Base-by-base conservation (phyloP, 1,140 invertebrate species). In the Frieseomelitta varia region DNA sequence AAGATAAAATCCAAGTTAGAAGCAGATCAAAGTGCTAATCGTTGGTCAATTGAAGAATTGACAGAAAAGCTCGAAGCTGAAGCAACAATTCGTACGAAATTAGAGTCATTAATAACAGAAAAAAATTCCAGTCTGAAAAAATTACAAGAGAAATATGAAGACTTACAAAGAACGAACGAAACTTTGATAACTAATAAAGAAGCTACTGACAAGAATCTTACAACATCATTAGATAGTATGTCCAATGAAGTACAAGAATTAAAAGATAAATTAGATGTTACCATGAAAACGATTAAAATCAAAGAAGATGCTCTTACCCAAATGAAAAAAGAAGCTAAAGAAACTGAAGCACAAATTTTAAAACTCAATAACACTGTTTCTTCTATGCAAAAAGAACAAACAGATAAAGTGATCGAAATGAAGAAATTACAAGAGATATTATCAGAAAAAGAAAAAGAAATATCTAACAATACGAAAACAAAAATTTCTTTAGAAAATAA, bases 1-100 rank as follows among this genome's bases (percentile, higher is more conserved):
- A 93, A 95, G 77, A 91, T 93, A 3, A 95, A 95, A 88, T 93
- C 93, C n/a, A 95, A 95, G 90, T 88, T 96, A 24, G 93, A 95
- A 87, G 88, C 79, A 67, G 94, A 96, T 81, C 86, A 91, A 74
- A 80, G 88, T 30, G 84, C 84, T 51, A 85, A 79, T 76, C 88
- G 90, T 72, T 82, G 83, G 77, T 85, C 90, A 1, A 85, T 93
- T 21, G 89, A 91, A 71, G 88, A 92, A 72, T 82, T 93, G 12
- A 90, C 88, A 0, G 85, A 90, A 4, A 91, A 88, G 76, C 58
- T 93, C 0, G 71, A 85, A 47, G 12, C n/a, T 24, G 91, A 92
- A 72, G 63, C 27, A 24, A 68, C 87, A 53, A 78, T 73, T 71
- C 65, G 84, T 39, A 58, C 34, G 30, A 86, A 89, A 47, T 73